These are phyloP conservation scores for Metridium senile DNA, from an alignment of 92 coral and sea anemone species.

Conservation along the genomic window DNA sequence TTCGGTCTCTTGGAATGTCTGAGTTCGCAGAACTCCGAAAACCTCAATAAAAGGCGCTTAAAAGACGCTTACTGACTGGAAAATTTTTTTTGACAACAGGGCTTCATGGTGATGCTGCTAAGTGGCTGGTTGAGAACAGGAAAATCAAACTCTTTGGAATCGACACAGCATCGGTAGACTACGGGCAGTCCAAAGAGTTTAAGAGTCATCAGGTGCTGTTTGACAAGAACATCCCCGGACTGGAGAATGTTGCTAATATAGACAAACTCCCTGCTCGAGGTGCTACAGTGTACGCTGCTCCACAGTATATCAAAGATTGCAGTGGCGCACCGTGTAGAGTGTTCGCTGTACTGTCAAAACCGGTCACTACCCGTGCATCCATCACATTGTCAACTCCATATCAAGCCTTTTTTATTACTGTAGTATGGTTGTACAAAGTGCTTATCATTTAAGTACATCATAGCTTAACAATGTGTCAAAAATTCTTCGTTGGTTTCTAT, in stretches of 20 bases:
- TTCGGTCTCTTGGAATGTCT: too few species aligned
- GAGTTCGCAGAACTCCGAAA: too few species aligned
- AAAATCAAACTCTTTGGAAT: constrained; percentile 67
- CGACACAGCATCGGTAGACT: constrained; percentile 78
- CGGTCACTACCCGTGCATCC: neutral
- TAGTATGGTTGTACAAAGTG: too few species aligned
- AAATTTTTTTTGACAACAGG: constrained; percentile 10
- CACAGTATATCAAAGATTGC: constrained; percentile 67
- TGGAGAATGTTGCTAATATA: constrained; percentile 77
- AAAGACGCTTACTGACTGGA: too few species aligned
- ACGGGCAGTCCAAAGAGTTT: constrained; percentile 61
- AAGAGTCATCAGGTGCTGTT: constrained; percentile 55
- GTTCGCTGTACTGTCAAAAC: constrained; percentile 43
- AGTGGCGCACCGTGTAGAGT: constrained; percentile 77
- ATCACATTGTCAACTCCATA: neutral
- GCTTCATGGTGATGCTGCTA: constrained; percentile 45
- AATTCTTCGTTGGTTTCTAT: too few species aligned
- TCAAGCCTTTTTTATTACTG: too few species aligned
- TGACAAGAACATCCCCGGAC: constrained; percentile 57
- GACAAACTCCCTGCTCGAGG: constrained; percentile 70
- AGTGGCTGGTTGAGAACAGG: constrained; percentile 36
- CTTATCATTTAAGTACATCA: too few species aligned
- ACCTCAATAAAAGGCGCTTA: too few species aligned
- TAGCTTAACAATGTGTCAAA: too few species aligned
- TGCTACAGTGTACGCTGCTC: constrained; percentile 70